Base-by-base conservation (phyloP, 2,113 vertebrate genomes). In the Cacatua alba region DNA sequence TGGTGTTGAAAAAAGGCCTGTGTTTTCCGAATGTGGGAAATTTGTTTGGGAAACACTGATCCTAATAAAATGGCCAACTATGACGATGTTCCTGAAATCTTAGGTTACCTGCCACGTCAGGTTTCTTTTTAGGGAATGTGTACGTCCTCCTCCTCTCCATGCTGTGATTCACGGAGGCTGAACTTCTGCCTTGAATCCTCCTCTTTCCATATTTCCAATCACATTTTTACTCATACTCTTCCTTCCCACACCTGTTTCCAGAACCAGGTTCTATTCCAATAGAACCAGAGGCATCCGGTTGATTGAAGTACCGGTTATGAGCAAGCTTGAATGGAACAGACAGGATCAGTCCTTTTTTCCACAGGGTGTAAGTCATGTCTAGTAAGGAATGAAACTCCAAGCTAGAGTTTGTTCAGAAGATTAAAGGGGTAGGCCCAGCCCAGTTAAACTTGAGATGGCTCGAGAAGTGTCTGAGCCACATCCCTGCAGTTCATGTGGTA, bases 361-460 rank as follows among this genome's bases (percentile, higher is more conserved):
- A 84, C 88, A 81, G 88, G 68, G 75, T 5, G 6, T 94, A 95
- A 96, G 81, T 84, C 88, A 74, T 28, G n/a, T 88, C 92, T 94
- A 68, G 69, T 49, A 81, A 63, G 85, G 55, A 68, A 65, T 68
- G 59, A 81, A 93, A 92, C 62, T 46, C 57, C 14, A 70, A 90
- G 49, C 60, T 87, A 28, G 80, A 71, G 64, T 92, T 94, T 94
- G 65, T 97, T 95, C 84, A 49, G 86, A 70, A 96, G 95, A 94
- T 94, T 91, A 96, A 95, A 96, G 74, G 79, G 81, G 90, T 83
- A 85, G 72, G 86, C 35, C 70, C 76, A 72, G 52, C 84, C 85
- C 93, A 89, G 63, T 82, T 94, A 92, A 97, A 97, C 65, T 52
- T 74, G 96, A 92, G 95, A 96, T 83, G 86, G 84, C 77, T 94